These are phyloP conservation scores for Dynastes hyllus DNA, from an alignment of 2,888 invertebrate species.

Conservation along the genomic window DNA sequence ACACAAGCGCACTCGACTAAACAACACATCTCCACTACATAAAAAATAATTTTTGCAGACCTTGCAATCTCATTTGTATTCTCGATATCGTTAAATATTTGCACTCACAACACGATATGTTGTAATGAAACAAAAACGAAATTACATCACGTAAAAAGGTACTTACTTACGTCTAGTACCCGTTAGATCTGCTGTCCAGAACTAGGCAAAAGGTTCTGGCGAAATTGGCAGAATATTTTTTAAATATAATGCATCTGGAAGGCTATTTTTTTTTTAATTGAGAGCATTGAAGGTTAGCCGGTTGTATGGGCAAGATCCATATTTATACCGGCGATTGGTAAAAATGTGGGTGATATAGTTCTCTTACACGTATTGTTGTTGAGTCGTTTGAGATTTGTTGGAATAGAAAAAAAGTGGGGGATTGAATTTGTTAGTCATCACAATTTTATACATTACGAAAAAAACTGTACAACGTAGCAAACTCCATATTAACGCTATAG, in stretches of 20 bases:
- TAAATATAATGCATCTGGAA: slow-evolving; percentile 5
- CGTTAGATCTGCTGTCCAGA: too few species aligned
- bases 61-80: not conserved
- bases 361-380: not conserved
- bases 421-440: too few species aligned
- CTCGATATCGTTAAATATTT: not conserved
- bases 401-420: not conserved
- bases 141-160: too few species aligned
- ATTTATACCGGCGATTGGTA: slow-evolving; percentile 19
- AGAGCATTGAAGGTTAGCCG: slow-evolving; percentile 31
- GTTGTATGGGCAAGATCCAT: slow-evolving; percentile 16
- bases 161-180: too few species aligned
- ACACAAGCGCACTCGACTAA: too few species aligned
- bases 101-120: not conserved
- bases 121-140: too few species aligned
- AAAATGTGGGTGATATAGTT: slow-evolving; percentile 22
- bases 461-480: too few species aligned
- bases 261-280: not conserved
- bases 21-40: too few species aligned
- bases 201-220: too few species aligned
- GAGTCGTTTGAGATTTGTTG: not conserved
- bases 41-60: too few species aligned
- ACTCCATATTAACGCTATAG: too few species aligned
- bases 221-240: not conserved
- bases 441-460: too few species aligned